Evolutionary conservation across 2,113 vertebrate species (phyloP), one percentile per base, ranked within the genome.

Genomic region (Clarias batrachus): DNA sequence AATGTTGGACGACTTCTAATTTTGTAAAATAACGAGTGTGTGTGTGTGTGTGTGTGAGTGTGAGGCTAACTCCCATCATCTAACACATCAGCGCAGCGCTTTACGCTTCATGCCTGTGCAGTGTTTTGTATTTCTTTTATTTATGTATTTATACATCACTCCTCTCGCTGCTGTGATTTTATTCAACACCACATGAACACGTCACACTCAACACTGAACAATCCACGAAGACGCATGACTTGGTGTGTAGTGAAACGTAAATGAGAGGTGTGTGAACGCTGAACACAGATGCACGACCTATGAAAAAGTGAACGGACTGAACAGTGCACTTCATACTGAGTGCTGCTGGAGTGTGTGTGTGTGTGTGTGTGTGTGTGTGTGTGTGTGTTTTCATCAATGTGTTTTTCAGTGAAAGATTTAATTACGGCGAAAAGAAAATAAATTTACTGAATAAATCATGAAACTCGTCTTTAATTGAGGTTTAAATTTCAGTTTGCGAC

Each of bases 241-340:
- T 21, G 48, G 19, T 74, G 71, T 52, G 21, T 23, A 74, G 21
- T 41, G 70, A 17, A 6, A 33, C 33, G 7, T 33, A 41, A 73
- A 73, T 74, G 70, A 48, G 37, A 21, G 33, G 33, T 41, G 37
- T 48, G 17, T 74, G 48, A 21, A 74, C 19, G 3, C 37, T 10
- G 48, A 41, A 74, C 41, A 74, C 71, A 74, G 19, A 73, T 12
- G 13, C 68, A 70, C 14, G 68, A 71, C 33, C 17, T 17, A 4
- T 13, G 11, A 30, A 71, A 30, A 89, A 81, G 91, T 91, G 91
- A 93, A 93, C 92, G 92, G 70, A 80, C 54, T 48, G 52, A 87
- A 89, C 81, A 91, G 92, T 91, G 92, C 93, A 94, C 94, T 93
- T 94, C 93, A 94, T 86, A 85, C 90, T 60, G 90, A 85, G 85